Percentiles rank a stretch among this genome's conserved stretches.
These are phyloP conservation scores for Conus betulinus DNA, from an alignment of 1,140 invertebrate species.

Conservation along the genomic window DNA sequence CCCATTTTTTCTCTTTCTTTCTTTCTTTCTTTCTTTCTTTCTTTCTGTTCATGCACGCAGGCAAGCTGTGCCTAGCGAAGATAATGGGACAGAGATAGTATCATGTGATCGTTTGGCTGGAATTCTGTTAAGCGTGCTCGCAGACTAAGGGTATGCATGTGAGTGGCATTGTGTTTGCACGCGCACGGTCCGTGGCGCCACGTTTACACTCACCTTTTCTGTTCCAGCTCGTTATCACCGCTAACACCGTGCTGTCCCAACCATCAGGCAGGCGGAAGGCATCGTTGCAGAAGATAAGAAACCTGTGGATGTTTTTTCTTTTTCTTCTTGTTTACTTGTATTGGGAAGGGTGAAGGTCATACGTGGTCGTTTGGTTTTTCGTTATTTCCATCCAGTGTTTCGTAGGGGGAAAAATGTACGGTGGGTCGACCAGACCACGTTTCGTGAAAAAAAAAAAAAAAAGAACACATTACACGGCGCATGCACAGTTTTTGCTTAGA, in stretches of 20 bases:
- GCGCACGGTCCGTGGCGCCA: neutral
- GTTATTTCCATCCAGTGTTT: neutral
- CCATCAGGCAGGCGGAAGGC: neutral
- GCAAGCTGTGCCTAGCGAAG: too few species aligned
- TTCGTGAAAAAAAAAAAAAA: neutral
- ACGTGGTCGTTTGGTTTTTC: neutral
- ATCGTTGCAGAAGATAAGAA: neutral
- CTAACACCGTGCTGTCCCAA: neutral
- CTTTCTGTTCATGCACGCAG: too few species aligned
- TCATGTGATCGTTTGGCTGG: too few species aligned
- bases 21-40: too few species aligned
- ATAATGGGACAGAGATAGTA: too few species aligned
- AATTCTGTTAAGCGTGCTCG: too few species aligned
- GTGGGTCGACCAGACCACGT: neutral
- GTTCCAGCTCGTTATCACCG: neutral
- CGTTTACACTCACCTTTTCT: neutral
- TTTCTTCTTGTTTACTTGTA: neutral
- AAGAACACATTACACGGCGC: neutral
- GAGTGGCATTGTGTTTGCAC: neutral
- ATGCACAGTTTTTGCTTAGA: neutral
- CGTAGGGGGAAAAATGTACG: neutral
- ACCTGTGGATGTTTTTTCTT: neutral
- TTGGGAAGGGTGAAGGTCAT: neutral
- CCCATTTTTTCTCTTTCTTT: too few species aligned
- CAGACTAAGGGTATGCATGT: too few species aligned